phyloP scores from a whole-genome alignment of 1,140 invertebrate genomes.

The Leptinotarsa texana region DNA sequence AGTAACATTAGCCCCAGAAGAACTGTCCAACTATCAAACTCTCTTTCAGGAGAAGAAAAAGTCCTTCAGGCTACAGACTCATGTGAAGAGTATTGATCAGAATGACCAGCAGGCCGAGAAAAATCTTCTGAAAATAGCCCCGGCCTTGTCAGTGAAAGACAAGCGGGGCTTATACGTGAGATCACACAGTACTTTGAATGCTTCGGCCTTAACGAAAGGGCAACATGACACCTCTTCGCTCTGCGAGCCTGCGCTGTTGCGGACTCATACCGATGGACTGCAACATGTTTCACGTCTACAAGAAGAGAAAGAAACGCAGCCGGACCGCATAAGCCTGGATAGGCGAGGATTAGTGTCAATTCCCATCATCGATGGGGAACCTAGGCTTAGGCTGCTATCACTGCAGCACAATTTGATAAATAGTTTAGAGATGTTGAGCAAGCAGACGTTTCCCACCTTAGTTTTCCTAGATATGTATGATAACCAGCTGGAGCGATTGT shows the following conservation, averaged over 20 bases:
- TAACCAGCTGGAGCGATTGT: conserved; percentile 88
- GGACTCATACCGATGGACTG: conserved; percentile 46
- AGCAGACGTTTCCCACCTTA: conserved; percentile 70
- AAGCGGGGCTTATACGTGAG: conserved; percentile 58
- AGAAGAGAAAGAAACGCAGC: conserved; percentile 73
- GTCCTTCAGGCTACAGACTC: conserved; percentile 33
- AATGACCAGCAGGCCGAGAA: conserved; percentile 39
- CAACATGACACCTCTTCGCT: conserved; percentile 36
- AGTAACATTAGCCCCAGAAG: conserved; percentile 13
- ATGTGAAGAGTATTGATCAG: conserved; percentile 39
- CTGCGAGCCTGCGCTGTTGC: conserved; percentile 43
- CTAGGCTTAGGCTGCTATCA: conserved; percentile 76
- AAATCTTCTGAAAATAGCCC: conserved; percentile 64
- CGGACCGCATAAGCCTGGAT: conserved; percentile 78
- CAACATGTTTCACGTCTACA: conserved; percentile 67
- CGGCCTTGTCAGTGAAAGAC: conserved; percentile 61
- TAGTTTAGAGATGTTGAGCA: conserved; percentile 68
- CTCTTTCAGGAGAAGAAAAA: conserved; percentile 46
- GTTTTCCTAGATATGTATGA: conserved; percentile 93
- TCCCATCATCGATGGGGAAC: conserved; percentile 78
- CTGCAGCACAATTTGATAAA: conserved; percentile 89
- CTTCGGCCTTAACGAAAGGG: conserved; percentile 39
- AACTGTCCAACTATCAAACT: too few species aligned
- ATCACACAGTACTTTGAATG: conserved; percentile 61
- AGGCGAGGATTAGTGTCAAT: conserved; percentile 74